These are phyloP conservation scores for Rana temporaria DNA, from an alignment of 2,113 vertebrate genomes.

Conservation along the genomic window DNA sequence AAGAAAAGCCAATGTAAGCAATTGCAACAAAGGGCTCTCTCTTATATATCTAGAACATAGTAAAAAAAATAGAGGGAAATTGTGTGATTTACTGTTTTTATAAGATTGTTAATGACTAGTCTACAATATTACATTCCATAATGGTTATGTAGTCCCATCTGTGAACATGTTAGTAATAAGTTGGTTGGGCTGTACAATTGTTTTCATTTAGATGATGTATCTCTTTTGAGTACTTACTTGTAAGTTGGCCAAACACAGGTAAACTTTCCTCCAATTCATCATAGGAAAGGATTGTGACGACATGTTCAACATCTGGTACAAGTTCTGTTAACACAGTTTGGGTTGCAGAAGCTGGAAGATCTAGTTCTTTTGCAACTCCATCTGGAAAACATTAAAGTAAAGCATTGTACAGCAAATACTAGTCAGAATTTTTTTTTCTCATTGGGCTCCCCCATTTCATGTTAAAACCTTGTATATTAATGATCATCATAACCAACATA, in stretches of 20 bases:
- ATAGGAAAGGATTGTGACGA: constrained; percentile 85
- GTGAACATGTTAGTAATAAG: constrained; percentile 8
- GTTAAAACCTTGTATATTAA: background rate
- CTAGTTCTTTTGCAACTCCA: constrained; percentile 84
- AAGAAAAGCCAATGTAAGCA: no score
- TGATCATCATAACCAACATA: no score
- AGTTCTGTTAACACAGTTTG: constrained; percentile 86
- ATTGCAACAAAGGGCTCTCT: no score
- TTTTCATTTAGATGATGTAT: constrained; percentile 31
- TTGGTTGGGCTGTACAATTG: background rate
- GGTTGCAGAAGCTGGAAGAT: constrained; percentile 81
- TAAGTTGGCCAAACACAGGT: constrained; percentile 89
- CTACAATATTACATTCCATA: constrained; percentile 26
- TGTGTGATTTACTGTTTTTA: background rate
- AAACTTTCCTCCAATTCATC: constrained; percentile 83
- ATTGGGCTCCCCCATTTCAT: background rate
- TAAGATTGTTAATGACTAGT: constrained; percentile 9
- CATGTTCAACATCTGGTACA: constrained; percentile 83
- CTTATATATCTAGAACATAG: no score
- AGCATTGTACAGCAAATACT: background rate
- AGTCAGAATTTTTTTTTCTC: background rate
- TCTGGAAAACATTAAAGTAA: constrained; percentile 73
- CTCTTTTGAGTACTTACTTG: constrained; percentile 81
- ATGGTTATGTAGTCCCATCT: constrained; percentile 35
- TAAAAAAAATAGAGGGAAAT: no score